Evolutionary conservation across 2,888 invertebrate genomes (phyloP).

Genomic region (Tenthredo amoena): DNA sequence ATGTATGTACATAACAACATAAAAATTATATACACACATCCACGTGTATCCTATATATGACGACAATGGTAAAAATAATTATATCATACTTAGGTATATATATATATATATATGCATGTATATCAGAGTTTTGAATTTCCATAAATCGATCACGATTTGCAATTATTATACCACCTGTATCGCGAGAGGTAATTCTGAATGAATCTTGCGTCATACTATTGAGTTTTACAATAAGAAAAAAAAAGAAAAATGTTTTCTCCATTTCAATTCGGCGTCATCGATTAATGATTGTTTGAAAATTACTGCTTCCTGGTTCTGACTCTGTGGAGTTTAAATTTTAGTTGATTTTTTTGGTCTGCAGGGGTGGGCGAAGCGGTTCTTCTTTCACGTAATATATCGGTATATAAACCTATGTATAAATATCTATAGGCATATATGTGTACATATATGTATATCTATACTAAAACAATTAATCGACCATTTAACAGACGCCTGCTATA

Average conservation of each 20-base stretch:
- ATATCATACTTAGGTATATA: not conserved
- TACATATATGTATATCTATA: not conserved
- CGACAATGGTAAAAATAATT: not conserved
- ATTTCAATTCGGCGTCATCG: not conserved
- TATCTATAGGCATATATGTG: not conserved
- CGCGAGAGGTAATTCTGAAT: not conserved
- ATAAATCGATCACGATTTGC: not conserved
- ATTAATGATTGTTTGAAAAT: not conserved
- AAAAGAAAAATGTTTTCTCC: too few species aligned
- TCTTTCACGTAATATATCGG: not conserved
- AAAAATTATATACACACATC: not conserved
- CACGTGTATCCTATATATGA: not conserved
- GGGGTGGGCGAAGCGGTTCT: not conserved
- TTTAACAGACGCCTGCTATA: not conserved
- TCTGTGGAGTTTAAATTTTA: not conserved
- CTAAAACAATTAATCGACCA: constrained; percentile 9
- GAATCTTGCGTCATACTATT: not conserved
- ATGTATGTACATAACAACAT: too few species aligned
- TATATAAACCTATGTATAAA: not conserved
- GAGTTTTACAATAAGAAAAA: not conserved
- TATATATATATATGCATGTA: not conserved
- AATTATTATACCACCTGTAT: not conserved
- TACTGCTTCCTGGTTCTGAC: not conserved
- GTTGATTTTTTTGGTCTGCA: not conserved
- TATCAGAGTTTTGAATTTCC: not conserved